Conservation (phyloP, 1,140 invertebrate species). For the Chrysoperla carnea region DNA sequence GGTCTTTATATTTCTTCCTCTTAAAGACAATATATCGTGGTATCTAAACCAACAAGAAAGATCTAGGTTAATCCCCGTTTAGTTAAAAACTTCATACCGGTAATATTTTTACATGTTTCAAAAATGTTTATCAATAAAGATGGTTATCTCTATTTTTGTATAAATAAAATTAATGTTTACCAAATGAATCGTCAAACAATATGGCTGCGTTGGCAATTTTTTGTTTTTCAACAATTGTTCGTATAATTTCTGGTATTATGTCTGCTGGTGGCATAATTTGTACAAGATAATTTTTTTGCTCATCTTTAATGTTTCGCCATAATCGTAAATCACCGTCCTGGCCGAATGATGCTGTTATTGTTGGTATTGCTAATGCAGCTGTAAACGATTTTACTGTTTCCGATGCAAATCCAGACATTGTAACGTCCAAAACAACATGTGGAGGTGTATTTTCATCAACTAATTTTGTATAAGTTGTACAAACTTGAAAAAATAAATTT, state of each 20-base stretch:
- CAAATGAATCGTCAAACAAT: slow-evolving; percentile 71
- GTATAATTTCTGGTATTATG: slow-evolving; percentile 59
- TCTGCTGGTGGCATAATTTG: slow-evolving; percentile 69
- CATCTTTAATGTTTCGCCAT: slow-evolving; percentile 49
- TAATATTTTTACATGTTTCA: no score
- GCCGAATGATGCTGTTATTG: slow-evolving; percentile 65
- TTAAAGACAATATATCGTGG: no score
- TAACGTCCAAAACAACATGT: slow-evolving; percentile 63
- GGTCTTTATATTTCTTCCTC: no score
- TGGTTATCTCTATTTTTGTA: no score
- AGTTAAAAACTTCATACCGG: no score
- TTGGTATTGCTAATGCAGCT: slow-evolving; percentile 57
- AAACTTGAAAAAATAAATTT: slow-evolving; percentile 31
- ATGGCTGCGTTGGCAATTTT: slow-evolving; percentile 84
- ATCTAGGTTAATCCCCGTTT: no score
- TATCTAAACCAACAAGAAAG: no score
- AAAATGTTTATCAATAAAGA: no score
- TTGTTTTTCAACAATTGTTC: slow-evolving; percentile 58
- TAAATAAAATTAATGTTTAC: slow-evolving; percentile 24
- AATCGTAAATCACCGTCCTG: slow-evolving; percentile 62
- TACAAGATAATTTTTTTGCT: slow-evolving; percentile 50
- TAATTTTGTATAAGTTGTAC: slow-evolving; percentile 44
- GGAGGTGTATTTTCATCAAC: slow-evolving; percentile 40
- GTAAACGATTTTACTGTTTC: slow-evolving; percentile 72
- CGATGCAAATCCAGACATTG: slow-evolving; percentile 52